A percentile compares a stretch with the other conserved stretches of the same genome.
Evolutionary conservation across 1,140 invertebrate species (phyloP).

Genomic region (Antheraea pernyi): DNA sequence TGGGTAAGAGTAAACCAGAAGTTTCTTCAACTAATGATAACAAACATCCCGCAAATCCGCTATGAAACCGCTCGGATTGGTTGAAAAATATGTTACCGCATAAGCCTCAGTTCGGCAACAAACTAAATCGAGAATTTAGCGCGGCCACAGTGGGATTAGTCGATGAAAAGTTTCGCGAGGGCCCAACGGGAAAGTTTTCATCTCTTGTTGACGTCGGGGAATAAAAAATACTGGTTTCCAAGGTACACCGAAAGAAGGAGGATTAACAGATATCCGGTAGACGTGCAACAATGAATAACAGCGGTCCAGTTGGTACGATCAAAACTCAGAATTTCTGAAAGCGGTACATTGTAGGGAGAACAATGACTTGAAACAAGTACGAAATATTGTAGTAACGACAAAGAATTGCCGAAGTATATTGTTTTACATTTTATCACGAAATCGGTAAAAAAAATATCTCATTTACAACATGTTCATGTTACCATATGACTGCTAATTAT

Average conservation of each 20-base stretch:
- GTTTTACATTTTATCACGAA: too few relatives aligned
- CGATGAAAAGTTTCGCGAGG: conserved; percentile 51
- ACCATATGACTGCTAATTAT: too few relatives aligned
- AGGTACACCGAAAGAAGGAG: conserved; percentile 35
- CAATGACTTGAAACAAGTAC: not conserved
- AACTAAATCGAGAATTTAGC: conserved; percentile 73
- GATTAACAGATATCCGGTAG: conserved; percentile 40
- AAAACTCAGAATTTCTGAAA: conserved; percentile 40
- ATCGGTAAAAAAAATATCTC: too few relatives aligned
- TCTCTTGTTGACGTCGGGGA: conserved; percentile 63
- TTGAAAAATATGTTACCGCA: conserved; percentile 64
- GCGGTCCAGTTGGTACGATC: conserved; percentile 36
- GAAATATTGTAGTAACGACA: not conserved
- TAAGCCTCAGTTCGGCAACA: conserved; percentile 58
- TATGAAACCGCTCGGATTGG: conserved; percentile 49
- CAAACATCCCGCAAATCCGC: conserved; percentile 59
- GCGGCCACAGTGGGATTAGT: conserved; percentile 61
- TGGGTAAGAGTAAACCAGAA: conserved; percentile 26
- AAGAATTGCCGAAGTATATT: not conserved
- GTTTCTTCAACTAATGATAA: conserved; percentile 61
- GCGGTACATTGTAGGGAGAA: not conserved
- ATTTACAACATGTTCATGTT: too few relatives aligned
- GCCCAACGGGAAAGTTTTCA: conserved; percentile 53
- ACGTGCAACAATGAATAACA: conserved; percentile 45
- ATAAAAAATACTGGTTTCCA: conserved; percentile 55